These are phyloP conservation scores for Excalfactoria chinensis DNA, from an alignment of 2,113 vertebrate genomes.

Conservation along the genomic window DNA sequence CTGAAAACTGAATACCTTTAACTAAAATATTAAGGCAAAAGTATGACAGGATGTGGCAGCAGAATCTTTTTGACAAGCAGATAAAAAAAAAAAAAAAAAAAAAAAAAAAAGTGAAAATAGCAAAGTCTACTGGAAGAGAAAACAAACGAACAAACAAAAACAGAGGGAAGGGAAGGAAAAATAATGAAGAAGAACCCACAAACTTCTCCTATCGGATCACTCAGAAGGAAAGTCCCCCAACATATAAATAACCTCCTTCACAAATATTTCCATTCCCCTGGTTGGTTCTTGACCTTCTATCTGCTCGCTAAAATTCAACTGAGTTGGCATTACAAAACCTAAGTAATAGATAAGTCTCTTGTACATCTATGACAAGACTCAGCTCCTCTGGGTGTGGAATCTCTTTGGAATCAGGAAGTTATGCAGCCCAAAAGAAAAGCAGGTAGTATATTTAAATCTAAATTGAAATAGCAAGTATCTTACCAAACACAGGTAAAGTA, in stretches of 20 bases:
- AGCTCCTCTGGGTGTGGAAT: not conserved
- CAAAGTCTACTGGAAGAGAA: not conserved
- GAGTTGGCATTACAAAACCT: not conserved
- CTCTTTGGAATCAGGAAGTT: not conserved
- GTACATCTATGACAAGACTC: not conserved
- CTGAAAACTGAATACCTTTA: not conserved
- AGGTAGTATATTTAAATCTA: not conserved
- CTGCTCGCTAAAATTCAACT: not conserved
- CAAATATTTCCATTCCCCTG: not conserved
- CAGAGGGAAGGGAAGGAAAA: not conserved
- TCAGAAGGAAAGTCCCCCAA: not conserved
- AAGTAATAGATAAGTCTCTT: not conserved
- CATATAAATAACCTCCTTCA: not conserved
- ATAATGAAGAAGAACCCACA: not conserved
- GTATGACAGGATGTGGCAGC: no score
- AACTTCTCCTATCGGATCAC: not conserved
- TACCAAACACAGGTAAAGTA: not conserved
- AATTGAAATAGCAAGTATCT: not conserved
- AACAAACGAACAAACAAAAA: not conserved
- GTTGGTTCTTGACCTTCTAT: not conserved
- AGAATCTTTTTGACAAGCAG: not conserved
- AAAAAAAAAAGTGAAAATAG: not conserved
- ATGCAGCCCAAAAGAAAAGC: not conserved
- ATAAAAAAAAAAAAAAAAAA: no score
- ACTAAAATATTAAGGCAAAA: not conserved